Evolutionary conservation across 2,797 vertebrate species (phyloP).

Genomic region (Leucoraja ocellata): DNA sequence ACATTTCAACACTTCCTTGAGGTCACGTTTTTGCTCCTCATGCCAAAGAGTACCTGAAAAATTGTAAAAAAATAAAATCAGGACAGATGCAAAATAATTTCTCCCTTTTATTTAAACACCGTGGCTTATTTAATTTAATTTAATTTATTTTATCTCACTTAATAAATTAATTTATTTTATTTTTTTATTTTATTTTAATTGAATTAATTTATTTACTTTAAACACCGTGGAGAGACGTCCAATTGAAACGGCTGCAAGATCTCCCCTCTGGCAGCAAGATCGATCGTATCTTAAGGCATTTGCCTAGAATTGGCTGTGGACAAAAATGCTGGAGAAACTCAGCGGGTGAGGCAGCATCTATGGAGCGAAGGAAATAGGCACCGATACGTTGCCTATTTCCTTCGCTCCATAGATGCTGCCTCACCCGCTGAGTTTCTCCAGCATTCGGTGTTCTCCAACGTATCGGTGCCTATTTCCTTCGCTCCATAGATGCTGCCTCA

Average conservation of each 20-base stretch:
- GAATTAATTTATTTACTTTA: neutral
- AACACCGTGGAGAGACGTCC: slow-evolving; percentile 29
- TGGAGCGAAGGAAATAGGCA: no score
- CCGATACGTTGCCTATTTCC: no score
- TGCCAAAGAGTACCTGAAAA: slow-evolving; percentile 68
- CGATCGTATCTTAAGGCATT: neutral
- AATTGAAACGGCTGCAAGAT: neutral
- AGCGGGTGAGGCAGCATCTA: no score
- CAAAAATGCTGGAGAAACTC: no score
- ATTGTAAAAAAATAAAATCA: slow-evolving; percentile 8
- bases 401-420: no score
- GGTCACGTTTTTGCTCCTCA: slow-evolving; percentile 73
- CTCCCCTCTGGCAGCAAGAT: neutral
- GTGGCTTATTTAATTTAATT: neutral
- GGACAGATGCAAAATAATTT: neutral
- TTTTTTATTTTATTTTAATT: no score
- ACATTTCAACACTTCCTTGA: slow-evolving; percentile 66
- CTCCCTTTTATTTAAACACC: slow-evolving; percentile 36
- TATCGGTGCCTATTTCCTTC: no score
- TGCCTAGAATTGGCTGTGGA: neutral
- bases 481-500: no score
- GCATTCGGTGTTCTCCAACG: no score
- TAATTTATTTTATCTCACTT: no score
- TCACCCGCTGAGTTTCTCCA: no score
- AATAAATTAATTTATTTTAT: no score